phyloP scores from a whole-genome alignment of 2,888 invertebrate species.

The Acrobasis consociella region DNA sequence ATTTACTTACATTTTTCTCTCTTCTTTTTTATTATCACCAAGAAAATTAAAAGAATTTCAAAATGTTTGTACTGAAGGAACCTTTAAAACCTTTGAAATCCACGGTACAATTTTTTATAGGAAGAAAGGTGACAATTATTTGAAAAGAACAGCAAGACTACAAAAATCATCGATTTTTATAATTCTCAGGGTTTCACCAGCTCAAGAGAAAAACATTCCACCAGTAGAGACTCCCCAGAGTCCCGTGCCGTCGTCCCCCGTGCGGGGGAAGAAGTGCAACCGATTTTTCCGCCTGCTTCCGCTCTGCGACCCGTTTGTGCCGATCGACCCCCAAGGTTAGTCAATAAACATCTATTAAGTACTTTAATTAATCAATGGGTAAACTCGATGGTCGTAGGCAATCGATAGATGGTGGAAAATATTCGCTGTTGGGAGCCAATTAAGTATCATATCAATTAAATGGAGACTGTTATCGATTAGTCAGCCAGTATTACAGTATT shows the following conservation, averaged over 20 bases:
- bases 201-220: constrained; percentile 39
- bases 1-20: too few relatives aligned
- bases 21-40: too few relatives aligned
- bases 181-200: constrained; percentile 36
- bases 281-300: constrained; percentile 44
- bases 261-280: constrained; percentile 48
- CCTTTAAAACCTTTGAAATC: too few relatives aligned
- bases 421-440: constrained; percentile 49
- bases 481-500: too few relatives aligned
- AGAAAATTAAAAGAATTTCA: too few relatives aligned
- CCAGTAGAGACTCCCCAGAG: constrained; percentile 63
- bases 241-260: constrained; percentile 63
- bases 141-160: neutral
- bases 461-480: neutral
- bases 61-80: too few relatives aligned
- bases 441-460: constrained; percentile 25
- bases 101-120: too few relatives aligned
- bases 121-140: neutral
- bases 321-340: constrained; percentile 84
- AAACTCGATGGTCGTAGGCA: neutral
- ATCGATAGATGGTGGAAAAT: constrained; percentile 12
- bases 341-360: constrained; percentile 10
- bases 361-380: neutral
- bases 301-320: constrained; percentile 60
- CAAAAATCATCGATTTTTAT: neutral